Conservation (phyloP, 2,888 invertebrate genomes). For the Platycheirus rosarum region DNA sequence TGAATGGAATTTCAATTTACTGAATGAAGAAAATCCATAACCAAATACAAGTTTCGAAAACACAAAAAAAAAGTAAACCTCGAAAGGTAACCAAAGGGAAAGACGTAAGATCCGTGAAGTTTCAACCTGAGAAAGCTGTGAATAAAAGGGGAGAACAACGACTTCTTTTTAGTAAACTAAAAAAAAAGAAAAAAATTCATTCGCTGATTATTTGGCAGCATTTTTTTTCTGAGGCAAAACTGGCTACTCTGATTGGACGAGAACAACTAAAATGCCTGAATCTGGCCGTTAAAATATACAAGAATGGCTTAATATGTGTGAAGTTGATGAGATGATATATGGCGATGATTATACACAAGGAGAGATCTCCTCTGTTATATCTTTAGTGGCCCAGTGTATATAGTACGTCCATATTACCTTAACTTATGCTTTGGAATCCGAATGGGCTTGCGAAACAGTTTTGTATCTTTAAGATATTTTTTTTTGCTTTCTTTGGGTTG, state of each 20-base stretch:
- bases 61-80: conserved; percentile 27
- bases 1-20: conserved; percentile 56
- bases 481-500: conserved; percentile 6
- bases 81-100: not conserved
- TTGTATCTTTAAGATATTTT: not conserved
- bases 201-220: conserved; percentile 28
- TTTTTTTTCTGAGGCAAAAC: conserved; percentile 10
- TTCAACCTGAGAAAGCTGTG: conserved; percentile 37
- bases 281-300: conserved; percentile 15
- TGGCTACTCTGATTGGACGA: conserved; percentile 51
- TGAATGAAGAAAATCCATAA: conserved; percentile 43
- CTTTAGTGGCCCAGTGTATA: not conserved
- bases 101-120: conserved; percentile 17
- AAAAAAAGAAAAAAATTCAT: conserved; percentile 35
- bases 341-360: conserved; percentile 15
- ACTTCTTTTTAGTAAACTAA: conserved; percentile 3
- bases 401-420: no score
- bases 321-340: conserved; percentile 33
- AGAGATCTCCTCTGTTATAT: no score
- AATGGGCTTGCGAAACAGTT: conserved; percentile 14
- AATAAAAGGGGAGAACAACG: not conserved
- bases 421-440: not conserved
- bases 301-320: conserved; percentile 6
- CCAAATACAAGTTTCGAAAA: conserved; percentile 28
- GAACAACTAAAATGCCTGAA: conserved; percentile 31